Evolutionary conservation across 2,797 vertebrate genomes (phyloP).

Genomic region (Diglossa cyanea): DNA sequence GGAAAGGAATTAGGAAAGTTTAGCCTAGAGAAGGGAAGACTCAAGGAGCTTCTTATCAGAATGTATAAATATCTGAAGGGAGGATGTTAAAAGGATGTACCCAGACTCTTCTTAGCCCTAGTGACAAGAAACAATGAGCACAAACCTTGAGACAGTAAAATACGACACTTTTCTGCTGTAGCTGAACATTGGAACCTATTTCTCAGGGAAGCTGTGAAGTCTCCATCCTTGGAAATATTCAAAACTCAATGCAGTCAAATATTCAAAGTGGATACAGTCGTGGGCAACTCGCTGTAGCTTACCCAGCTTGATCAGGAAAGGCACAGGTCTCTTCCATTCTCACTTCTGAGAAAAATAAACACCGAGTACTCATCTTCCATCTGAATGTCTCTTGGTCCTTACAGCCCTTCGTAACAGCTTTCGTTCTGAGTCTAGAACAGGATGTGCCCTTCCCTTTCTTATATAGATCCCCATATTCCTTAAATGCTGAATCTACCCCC

Average conservation of each 20-base stretch:
- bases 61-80: not conserved
- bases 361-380: fast-evolving
- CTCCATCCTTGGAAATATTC: not conserved
- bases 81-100: not conserved
- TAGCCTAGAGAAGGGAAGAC: not conserved
- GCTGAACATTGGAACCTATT: not conserved
- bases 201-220: not conserved
- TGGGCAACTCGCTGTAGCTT: not conserved
- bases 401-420: not conserved
- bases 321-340: not conserved
- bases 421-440: not conserved
- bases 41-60: not conserved
- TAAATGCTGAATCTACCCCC: not conserved
- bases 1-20: not conserved
- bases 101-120: not conserved
- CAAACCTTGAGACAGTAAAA: not conserved
- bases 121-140: not conserved
- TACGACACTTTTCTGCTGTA: not conserved
- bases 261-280: too few relatives aligned
- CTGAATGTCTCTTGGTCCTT: not conserved
- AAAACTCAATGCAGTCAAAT: not conserved
- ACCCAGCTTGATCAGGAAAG: not conserved
- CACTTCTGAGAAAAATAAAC: not conserved
- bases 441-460: not conserved
- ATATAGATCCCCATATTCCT: not conserved